These are phyloP conservation scores for Orthochromis malagaraziensis DNA, from an alignment of 2,113 vertebrate species.

Conservation along the genomic window DNA sequence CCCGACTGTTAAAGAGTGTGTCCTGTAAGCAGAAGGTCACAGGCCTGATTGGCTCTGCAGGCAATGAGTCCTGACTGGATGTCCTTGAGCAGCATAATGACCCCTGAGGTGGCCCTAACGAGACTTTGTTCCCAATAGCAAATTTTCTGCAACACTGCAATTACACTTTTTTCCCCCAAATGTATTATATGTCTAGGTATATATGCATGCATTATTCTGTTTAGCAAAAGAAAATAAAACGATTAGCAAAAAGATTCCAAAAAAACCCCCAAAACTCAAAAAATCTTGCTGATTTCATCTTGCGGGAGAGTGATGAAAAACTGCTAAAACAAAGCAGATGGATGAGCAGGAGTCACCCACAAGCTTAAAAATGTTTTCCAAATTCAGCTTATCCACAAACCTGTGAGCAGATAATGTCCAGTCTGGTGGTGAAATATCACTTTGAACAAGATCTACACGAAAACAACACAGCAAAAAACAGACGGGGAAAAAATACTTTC, in stretches of 20 bases:
- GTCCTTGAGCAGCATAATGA: not conserved
- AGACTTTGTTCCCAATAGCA: not conserved
- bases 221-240: not conserved
- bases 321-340: not conserved
- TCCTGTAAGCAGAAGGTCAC: constrained; percentile 44
- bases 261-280: accelerated
- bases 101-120: not conserved
- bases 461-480: constrained; percentile 20
- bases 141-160: not conserved
- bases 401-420: not conserved
- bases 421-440: not conserved
- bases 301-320: not conserved
- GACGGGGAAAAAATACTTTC: not conserved
- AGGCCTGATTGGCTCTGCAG: not conserved
- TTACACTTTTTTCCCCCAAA: accelerated
- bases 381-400: not conserved
- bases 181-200: not conserved
- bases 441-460: not conserved
- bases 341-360: not conserved
- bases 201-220: not conserved
- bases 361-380: not conserved
- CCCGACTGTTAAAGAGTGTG: not conserved
- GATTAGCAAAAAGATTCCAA: not conserved
- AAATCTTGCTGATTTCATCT: not conserved
- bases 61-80: not conserved